Evolutionary conservation across 2,888 invertebrate species (phyloP).

Genomic region (Leucoma salicis): DNA sequence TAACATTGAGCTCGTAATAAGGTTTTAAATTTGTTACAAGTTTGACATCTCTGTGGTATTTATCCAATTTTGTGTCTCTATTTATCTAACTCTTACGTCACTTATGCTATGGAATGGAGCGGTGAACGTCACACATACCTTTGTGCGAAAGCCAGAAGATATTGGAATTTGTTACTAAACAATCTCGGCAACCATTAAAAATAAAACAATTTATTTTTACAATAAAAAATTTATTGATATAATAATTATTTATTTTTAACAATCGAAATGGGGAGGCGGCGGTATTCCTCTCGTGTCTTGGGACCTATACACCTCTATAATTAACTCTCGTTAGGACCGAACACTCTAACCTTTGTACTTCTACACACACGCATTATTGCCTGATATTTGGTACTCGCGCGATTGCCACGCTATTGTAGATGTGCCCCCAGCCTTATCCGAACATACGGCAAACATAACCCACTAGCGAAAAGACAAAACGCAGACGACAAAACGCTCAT

Average conservation of each 20-base stretch:
- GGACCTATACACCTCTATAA: conserved; percentile 39
- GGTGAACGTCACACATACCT: too few species aligned
- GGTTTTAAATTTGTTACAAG: too few species aligned
- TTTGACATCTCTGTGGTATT: too few species aligned
- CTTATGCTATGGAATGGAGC: too few species aligned
- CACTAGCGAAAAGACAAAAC: too few species aligned
- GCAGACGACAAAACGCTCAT: too few species aligned
- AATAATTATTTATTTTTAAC: conserved; percentile 76
- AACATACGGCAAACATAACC: neutral
- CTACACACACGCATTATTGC: conserved; percentile 50
- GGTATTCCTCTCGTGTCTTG: conserved; percentile 35
- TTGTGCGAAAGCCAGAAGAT: too few species aligned
- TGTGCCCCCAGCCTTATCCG: conserved; percentile 5
- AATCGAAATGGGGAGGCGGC: conserved; percentile 56
- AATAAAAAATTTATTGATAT: conserved; percentile 81
- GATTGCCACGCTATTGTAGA: conserved; percentile 37
- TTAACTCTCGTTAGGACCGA: conserved; percentile 32
- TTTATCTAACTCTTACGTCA: too few species aligned
- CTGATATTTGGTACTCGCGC: conserved; percentile 42
- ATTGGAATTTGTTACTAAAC: too few species aligned
- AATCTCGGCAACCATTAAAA: too few species aligned
- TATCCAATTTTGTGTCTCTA: too few species aligned
- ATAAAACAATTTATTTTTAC: conserved; percentile 48
- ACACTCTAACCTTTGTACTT: conserved; percentile 54
- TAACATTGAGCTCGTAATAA: too few species aligned